phyloP scores from a whole-genome alignment of 2,888 invertebrate genomes.

The Bombylius major region DNA sequence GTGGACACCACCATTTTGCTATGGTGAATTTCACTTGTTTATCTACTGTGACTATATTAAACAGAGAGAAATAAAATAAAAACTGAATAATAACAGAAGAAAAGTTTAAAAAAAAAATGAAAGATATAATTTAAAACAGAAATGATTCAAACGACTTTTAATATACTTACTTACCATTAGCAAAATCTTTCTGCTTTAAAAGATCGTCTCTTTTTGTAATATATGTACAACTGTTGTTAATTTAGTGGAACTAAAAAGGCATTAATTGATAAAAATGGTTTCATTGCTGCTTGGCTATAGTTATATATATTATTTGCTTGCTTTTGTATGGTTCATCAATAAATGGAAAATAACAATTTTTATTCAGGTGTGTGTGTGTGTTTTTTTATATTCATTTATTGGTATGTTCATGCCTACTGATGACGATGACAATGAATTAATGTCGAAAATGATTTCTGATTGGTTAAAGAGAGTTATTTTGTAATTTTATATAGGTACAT shows the following conservation, averaged over 20 bases:
- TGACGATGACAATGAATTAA: no score
- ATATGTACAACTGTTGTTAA: not conserved
- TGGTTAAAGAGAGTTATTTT: not conserved
- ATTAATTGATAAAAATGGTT: not conserved
- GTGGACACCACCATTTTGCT: conserved; percentile 3
- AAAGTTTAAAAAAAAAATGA: no score
- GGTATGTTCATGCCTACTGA: not conserved
- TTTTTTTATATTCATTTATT: not conserved
- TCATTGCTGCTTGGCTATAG: not conserved
- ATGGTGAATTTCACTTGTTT: not conserved
- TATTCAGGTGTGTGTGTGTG: not conserved
- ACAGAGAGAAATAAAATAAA: no score
- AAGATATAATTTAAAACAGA: no score
- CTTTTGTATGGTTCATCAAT: not conserved
- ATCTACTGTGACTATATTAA: no score
- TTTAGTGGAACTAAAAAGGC: not conserved
- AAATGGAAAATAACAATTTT: not conserved
- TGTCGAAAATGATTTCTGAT: not conserved
- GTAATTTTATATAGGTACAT: not conserved
- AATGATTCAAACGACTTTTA: no score
- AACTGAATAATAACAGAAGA: no score
- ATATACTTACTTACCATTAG: no score
- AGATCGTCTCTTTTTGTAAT: not conserved
- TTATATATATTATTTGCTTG: not conserved
- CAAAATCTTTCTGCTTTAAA: no score